phyloP scores from a whole-genome alignment of 2,888 invertebrate species.

The Diplolepis rosae region DNA sequence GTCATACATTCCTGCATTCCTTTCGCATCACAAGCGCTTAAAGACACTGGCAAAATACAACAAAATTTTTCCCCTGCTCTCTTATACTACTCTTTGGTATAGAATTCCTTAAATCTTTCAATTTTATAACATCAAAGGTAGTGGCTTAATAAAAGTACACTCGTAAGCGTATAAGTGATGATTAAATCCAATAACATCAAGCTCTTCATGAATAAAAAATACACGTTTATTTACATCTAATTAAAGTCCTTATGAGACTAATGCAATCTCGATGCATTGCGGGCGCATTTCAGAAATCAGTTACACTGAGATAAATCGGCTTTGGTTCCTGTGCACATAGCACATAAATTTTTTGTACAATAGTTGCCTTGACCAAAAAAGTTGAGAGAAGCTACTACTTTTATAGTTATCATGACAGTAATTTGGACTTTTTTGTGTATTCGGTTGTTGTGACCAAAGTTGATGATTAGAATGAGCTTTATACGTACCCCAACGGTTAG shows the following conservation, averaged over 20 bases:
- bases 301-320: too few species aligned
- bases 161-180: conserved; percentile 22
- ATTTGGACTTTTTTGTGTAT: too few species aligned
- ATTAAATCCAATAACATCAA: conserved; percentile 3
- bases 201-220: conserved; percentile 13
- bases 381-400: too few species aligned
- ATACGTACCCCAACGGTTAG: too few species aligned
- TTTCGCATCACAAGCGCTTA: too few species aligned
- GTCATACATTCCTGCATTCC: too few species aligned
- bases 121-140: neutral
- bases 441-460: too few species aligned
- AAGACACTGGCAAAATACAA: neutral
- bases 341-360: too few species aligned
- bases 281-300: conserved; percentile 30
- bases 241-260: conserved; percentile 32
- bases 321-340: too few species aligned
- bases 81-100: neutral
- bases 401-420: too few species aligned
- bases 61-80: neutral
- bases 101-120: neutral
- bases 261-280: conserved; percentile 31
- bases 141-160: neutral
- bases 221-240: conserved; percentile 11
- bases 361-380: too few species aligned
- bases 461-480: too few species aligned